Conservation (phyloP, 1,140 invertebrate genomes). For the Apis dorsata region DNA sequence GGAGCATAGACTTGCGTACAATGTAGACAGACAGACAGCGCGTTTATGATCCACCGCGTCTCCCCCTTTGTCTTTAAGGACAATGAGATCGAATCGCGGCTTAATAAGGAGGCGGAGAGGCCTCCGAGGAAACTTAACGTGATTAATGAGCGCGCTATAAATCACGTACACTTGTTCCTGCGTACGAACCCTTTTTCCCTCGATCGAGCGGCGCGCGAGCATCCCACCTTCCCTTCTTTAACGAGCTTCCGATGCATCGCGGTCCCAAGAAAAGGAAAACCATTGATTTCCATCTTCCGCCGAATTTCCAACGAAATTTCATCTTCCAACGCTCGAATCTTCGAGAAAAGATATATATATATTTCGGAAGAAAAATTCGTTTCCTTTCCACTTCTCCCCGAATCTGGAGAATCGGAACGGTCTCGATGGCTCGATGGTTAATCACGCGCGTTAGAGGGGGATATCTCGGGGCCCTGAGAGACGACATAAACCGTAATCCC, state of each 20-base stretch:
- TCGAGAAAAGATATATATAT: too few species aligned
- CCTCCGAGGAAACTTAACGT: conserved; percentile 45
- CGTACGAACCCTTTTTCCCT: conserved; percentile 50
- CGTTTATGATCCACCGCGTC: conserved; percentile 21
- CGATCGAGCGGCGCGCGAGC: conserved; percentile 9
- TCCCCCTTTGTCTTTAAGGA: conserved; percentile 56
- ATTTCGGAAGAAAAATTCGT: too few species aligned
- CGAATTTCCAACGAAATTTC: too few species aligned
- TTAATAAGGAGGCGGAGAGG: conserved; percentile 58
- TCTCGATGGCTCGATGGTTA: conserved; percentile 7
- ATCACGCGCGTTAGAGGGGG: conserved; percentile 43
- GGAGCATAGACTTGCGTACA: not conserved
- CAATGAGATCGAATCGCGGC: conserved; percentile 62
- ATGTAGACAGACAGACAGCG: conserved; percentile 26
- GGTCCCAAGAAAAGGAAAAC: too few species aligned
- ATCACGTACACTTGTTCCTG: conserved; percentile 58
- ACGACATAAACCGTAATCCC: conserved; percentile 37
- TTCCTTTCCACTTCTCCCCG: too few species aligned
- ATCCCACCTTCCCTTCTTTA: conserved; percentile 31
- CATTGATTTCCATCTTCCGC: too few species aligned
- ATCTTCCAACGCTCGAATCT: too few species aligned
- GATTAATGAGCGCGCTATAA: conserved; percentile 65
- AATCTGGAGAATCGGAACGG: not conserved
- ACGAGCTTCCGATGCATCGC: conserved; percentile 25
- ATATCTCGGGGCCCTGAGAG: not conserved